These are phyloP conservation scores for Oryzias curvinotus DNA, from an alignment of 2,113 vertebrate species.

Conservation along the genomic window DNA sequence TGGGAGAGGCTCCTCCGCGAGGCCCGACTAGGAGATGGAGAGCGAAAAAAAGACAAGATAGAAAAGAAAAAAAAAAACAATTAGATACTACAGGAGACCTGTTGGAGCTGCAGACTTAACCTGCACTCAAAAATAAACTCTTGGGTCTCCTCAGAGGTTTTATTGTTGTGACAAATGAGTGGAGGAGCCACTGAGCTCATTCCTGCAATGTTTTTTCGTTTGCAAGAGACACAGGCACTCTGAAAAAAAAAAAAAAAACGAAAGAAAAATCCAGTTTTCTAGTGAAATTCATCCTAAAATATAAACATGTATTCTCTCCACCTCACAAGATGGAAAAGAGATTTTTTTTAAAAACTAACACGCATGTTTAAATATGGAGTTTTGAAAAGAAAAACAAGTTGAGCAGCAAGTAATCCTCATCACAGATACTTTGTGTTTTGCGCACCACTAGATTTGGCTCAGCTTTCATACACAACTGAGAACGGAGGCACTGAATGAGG, in stretches of 20 bases:
- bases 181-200: slow-evolving; percentile 39
- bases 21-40: slow-evolving; percentile 55
- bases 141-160: slow-evolving; percentile 23
- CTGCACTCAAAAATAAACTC: slow-evolving; percentile 42
- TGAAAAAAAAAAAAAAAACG: background rate
- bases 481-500: slow-evolving; percentile 65
- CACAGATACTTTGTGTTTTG: slow-evolving; percentile 45
- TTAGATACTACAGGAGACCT: slow-evolving; percentile 8
- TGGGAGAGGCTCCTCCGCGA: slow-evolving; percentile 18
- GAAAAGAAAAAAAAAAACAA: slow-evolving; percentile 4
- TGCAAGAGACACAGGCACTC: background rate
- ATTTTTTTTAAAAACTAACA: slow-evolving; percentile 12
- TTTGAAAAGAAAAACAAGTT: slow-evolving; percentile 20
- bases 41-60: slow-evolving; percentile 4
- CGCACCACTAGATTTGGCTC: slow-evolving; percentile 54
- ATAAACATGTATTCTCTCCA: too few relatives aligned
- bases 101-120: slow-evolving; percentile 26
- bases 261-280: background rate
- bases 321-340: slow-evolving; percentile 10
- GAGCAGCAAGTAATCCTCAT: slow-evolving; percentile 59
- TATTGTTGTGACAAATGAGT: slow-evolving; percentile 35
- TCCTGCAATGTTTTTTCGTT: slow-evolving; percentile 28
- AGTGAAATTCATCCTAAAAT: too few relatives aligned
- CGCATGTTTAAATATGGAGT: slow-evolving; percentile 48
- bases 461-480: slow-evolving; percentile 53